These are phyloP conservation scores for Macrotus californicus DNA, from an alignment of 2,113 vertebrate species.

Conservation along the genomic window DNA sequence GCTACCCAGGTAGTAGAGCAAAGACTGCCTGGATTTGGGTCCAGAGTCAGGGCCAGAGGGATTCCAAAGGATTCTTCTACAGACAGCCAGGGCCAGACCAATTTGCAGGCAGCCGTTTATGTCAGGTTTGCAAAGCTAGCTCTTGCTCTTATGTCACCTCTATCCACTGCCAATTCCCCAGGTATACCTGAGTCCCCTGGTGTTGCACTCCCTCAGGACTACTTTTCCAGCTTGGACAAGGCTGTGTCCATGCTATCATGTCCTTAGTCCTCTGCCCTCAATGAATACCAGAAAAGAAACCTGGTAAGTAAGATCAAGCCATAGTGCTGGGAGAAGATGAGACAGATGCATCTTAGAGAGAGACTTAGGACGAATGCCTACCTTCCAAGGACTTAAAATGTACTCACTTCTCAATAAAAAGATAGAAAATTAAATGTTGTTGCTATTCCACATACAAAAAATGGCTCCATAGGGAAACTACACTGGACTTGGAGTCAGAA, in stretches of 20 bases:
- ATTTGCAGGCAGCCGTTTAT: neutral
- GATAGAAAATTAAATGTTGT: neutral
- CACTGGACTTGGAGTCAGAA: slow-evolving; percentile 68
- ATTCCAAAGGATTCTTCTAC: neutral
- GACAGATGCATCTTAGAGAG: neutral
- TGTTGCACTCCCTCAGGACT: neutral
- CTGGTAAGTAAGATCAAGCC: neutral
- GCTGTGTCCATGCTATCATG: neutral
- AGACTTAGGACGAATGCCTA: neutral
- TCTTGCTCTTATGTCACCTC: neutral
- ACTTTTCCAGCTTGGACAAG: neutral
- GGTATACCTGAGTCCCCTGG: neutral
- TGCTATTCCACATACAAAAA: neutral
- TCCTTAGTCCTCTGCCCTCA: neutral
- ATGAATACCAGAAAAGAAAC: neutral
- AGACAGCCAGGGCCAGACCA: neutral
- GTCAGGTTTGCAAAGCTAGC: neutral
- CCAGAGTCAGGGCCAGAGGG: neutral
- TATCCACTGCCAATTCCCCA: neutral
- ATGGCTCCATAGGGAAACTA: neutral
- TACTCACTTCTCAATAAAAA: slow-evolving; percentile 22
- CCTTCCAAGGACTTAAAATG: slow-evolving; percentile 3
- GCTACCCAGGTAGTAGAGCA: neutral
- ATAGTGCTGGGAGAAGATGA: neutral
- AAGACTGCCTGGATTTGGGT: neutral